Conservation (phyloP, 2,797 vertebrate genomes). For the Xiphophorus birchmanni region DNA sequence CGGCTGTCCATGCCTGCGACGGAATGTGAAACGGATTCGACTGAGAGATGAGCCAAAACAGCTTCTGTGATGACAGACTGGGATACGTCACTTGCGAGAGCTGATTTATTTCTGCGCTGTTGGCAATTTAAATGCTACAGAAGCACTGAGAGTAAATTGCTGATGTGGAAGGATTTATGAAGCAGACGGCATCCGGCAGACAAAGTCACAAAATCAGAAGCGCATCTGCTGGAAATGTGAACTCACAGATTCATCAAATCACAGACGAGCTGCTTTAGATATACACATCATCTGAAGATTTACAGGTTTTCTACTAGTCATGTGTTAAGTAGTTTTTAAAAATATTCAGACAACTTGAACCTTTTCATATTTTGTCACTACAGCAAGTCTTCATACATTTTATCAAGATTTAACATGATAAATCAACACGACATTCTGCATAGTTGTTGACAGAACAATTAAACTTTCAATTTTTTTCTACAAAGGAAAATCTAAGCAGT, state of each 20-base stretch:
- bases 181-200: not conserved
- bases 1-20: constrained; percentile 31
- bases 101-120: constrained; percentile 33
- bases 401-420: not conserved
- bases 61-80: constrained; percentile 25
- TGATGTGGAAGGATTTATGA: constrained; percentile 29
- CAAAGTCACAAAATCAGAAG: constrained; percentile 2
- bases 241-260: not conserved
- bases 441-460: not conserved
- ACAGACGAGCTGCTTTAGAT: not conserved
- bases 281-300: not conserved
- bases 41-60: constrained; percentile 32
- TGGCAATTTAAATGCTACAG: constrained; percentile 22
- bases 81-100: constrained; percentile 4
- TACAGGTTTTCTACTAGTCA: not conserved
- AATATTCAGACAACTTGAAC: not conserved
- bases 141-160: constrained; percentile 9
- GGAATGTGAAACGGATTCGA: constrained; percentile 47
- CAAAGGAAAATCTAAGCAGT: not conserved
- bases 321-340: not conserved
- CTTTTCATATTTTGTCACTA: not conserved
- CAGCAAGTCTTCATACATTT: too few species aligned
- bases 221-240: constrained; percentile 9
- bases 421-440: not conserved
- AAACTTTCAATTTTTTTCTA: not conserved